A percentile compares a stretch with the other conserved stretches of the same genome.
Evolutionary conservation across 2,113 vertebrate genomes (phyloP).

Genomic region (Sterna hirundo): DNA sequence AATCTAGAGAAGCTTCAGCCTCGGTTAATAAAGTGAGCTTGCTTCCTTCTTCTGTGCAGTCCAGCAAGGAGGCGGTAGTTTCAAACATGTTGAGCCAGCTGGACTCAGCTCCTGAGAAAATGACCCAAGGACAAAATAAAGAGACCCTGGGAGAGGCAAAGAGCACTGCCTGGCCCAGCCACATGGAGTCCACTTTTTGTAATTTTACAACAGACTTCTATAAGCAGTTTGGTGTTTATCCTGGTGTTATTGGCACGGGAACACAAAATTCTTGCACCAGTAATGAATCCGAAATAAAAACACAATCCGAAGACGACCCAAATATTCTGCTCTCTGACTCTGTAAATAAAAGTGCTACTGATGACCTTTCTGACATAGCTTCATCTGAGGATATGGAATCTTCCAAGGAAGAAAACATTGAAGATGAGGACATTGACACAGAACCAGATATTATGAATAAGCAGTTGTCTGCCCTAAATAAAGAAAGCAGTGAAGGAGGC

Average conservation of each 20-base stretch:
- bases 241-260: constrained; percentile 71
- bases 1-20: constrained; percentile 71
- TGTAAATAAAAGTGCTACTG: constrained; percentile 71
- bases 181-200: constrained; percentile 83
- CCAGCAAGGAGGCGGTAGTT: constrained; percentile 75
- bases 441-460: constrained; percentile 72
- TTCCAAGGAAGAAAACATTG: constrained; percentile 82
- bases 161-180: constrained; percentile 81
- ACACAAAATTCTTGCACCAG: constrained; percentile 76
- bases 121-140: constrained; percentile 75
- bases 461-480: constrained; percentile 68
- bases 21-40: constrained; percentile 71
- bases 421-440: constrained; percentile 85
- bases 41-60: constrained; percentile 62
- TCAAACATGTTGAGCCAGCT: constrained; percentile 63
- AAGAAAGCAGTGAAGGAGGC: constrained; percentile 72
- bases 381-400: constrained; percentile 89
- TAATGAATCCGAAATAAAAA: constrained; percentile 73
- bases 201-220: constrained; percentile 93
- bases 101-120: constrained; percentile 74
- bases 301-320: constrained; percentile 74
- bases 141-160: constrained; percentile 81
- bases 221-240: constrained; percentile 90
- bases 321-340: constrained; percentile 76
- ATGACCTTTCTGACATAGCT: constrained; percentile 86